Evolutionary conservation across 2,113 vertebrate species (phyloP).

Genomic region (Caranx ignobilis): DNA sequence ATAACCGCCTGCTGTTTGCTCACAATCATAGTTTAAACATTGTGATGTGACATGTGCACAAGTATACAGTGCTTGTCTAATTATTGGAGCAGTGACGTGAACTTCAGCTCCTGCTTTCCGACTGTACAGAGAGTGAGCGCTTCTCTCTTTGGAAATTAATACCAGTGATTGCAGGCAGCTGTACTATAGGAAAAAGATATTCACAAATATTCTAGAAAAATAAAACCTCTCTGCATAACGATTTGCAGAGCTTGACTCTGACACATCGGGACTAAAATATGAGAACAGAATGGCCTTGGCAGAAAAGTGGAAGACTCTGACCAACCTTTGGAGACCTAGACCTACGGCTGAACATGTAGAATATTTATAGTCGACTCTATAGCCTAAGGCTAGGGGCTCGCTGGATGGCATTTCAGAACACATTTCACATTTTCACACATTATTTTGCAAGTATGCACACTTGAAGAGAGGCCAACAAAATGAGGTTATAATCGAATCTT

Average conservation of each 20-base stretch:
- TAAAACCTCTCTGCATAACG: background rate
- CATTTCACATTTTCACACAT: constrained; percentile 5
- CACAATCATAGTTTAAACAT: background rate
- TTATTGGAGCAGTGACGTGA: background rate
- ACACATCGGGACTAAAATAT: background rate
- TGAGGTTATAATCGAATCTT: background rate
- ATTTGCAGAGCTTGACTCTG: background rate
- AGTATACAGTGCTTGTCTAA: background rate
- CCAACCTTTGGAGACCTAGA: constrained; percentile 12
- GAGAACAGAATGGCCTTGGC: background rate
- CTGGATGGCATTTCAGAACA: constrained; percentile 29
- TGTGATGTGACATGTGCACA: no score
- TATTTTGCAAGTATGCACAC: background rate
- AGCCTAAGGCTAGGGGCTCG: constrained; percentile 12
- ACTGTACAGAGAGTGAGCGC: background rate
- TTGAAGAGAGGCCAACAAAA: background rate
- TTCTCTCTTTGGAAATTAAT: background rate
- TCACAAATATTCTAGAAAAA: background rate
- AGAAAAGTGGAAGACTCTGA: background rate
- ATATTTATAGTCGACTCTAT: constrained; percentile 36
- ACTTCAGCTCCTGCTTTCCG: background rate
- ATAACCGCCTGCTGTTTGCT: background rate
- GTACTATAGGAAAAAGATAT: background rate
- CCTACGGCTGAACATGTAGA: constrained; percentile 2
- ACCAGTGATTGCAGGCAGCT: background rate